Evolutionary conservation across 2,797 vertebrate genomes (phyloP), one percentile per base, ranked within the genome.

Genomic region (Arctocebus calabarensis): DNA sequence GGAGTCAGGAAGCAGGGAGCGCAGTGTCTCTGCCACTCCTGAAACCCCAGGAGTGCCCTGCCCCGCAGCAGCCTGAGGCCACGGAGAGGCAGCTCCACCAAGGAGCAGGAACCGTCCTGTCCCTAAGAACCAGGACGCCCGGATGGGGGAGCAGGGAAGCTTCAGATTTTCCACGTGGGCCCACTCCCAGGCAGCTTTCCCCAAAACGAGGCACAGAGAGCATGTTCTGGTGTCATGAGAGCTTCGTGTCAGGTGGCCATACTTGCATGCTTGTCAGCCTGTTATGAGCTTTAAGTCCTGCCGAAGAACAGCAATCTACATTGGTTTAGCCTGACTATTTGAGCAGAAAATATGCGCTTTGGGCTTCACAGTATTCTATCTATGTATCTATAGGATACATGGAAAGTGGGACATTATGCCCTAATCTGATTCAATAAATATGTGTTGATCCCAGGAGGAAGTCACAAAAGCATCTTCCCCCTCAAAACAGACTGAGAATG

Each of bases 311-410:
- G 25, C 27, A 32, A 52, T 34, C 77, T 16, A 57, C 77, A 20
- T 86, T 75, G 79, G 68, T 74, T 94, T 70, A 40, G 66, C 34
- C 75, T 84, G 43, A 68, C 77, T 66, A 32, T 82, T 45, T 22
- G 61, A 68, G 57, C 48, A 68, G 55, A 90, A 92, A 91, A 94
- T 52, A 70, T 0, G 48, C 11, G 34, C 89, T 79, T 68, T 62
- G 27, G 57, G 93, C 82, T 77, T 70, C 59, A 84, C 25, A 66
- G 71, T 22, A 12, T 5, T n/a, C 34, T 52, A 45, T 84, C 61
- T 61, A 20, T 66, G 66, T 55, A 10, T 52, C 10, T 29, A 32
- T 3, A 70, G 8, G 20, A 37, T 87, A 55, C 82, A 79, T 20
- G 64, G 43, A 73, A 88, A 90, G n/a, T 55, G 59, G 62, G 9